Base-by-base conservation (phyloP, 2,797 vertebrate genomes). In the Leptoclinus maculatus region DNA sequence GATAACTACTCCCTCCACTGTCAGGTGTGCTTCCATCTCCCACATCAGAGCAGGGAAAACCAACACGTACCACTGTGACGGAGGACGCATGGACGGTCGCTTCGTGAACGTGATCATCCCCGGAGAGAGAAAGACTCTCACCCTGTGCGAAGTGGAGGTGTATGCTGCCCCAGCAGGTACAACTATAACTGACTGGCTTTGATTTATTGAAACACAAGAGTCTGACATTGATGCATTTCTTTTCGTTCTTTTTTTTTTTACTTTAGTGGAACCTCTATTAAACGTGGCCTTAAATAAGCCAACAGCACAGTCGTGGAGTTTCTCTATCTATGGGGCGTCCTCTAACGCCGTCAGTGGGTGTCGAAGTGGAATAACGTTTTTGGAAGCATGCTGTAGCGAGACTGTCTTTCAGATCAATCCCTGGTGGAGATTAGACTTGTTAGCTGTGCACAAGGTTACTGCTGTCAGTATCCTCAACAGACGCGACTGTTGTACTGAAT, bases 61-160 rank as follows among this genome's bases (percentile, higher is more conserved):
- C 13, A 25, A 10, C 34, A 71, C 71, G 1, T 74, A 12, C 57
- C 12, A 0, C 54, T 87, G 86, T 60, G 65, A 83, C 1, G 29
- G 51, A 11, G 75, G 71, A 59, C 63, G 25, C 38, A 70, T 74
- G 68, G 38, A 16, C 0, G 86, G 86, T 36, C 71, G 74, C 0
- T 87, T 67, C 45, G 86, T 85, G 32, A 85, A 71, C 1, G 1
- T 87, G 59, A 32, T 85, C 5, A 62, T 80, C 32, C 72, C 71
- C 5, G 86, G 83, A 62, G 3, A 25, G 1, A 4, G 0, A 1
- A 83, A 65, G 60, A 66, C 8, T 11, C 83, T 87, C 38, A 65
- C 68, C 10, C 78, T 87, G 49, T 85, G 83, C 1, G 83, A 49
- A 45, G 79, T 87, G 60, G 83, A 87, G n/a, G 86, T 87, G 41